Percentiles rank a stretch among this genome's conserved stretches.
These are phyloP conservation scores for Fregetta grallaria DNA, from an alignment of 2,113 vertebrate genomes.

Conservation along the genomic window DNA sequence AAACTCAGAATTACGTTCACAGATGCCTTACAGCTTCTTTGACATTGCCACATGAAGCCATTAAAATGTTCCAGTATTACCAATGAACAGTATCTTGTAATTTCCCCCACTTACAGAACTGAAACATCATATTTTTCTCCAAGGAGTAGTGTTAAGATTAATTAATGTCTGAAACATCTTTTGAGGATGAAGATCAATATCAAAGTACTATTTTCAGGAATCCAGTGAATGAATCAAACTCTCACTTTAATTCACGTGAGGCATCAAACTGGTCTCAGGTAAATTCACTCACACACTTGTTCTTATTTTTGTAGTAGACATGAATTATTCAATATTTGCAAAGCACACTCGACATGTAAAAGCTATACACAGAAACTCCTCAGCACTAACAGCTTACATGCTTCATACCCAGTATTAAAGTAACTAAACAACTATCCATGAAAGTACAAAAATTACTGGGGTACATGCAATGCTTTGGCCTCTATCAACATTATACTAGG, in stretches of 20 bases:
- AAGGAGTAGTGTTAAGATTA: neutral
- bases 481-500: neutral
- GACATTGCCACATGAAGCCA: neutral
- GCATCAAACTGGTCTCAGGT: slow-evolving; percentile 20
- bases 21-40: neutral
- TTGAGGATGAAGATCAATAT: slow-evolving; percentile 41
- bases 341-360: neutral
- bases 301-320: slow-evolving; percentile 13
- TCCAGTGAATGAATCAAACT: slow-evolving; percentile 28
- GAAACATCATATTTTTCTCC: neutral
- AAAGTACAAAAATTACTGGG: neutral
- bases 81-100: accelerated
- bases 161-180: slow-evolving; percentile 24
- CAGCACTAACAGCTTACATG: neutral
- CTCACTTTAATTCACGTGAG: neutral
- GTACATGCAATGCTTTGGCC: accelerated
- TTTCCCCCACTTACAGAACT: neutral
- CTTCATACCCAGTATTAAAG: neutral
- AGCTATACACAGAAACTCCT: neutral
- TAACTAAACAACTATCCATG: neutral
- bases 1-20: neutral
- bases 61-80: neutral
- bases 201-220: slow-evolving; percentile 17
- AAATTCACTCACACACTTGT: neutral
- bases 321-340: slow-evolving; percentile 23